Base-by-base conservation (phyloP, 2,113 vertebrate genomes). In the Oxyura jamaicensis region DNA sequence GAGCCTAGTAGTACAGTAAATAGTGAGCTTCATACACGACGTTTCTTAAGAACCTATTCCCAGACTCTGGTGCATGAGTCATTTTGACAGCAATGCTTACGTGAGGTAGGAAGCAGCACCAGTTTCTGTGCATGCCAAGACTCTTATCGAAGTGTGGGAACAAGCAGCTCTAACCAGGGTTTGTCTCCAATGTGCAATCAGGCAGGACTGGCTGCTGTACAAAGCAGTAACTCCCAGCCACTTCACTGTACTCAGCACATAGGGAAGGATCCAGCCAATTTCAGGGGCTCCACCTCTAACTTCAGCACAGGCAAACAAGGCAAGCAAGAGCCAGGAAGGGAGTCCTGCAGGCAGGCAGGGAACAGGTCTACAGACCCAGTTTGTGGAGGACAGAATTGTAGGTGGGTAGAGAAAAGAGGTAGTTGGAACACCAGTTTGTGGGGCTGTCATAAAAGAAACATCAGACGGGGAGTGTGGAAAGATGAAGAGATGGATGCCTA, bases 71-170 rank as follows among this genome's bases (percentile, higher is more conserved):
- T n/a, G 65, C 90, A 67, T 18, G 62, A 81, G 33, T 53, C 2
- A 72, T 56, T 82, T n/a, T 58, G 75, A 42, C 56, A 85, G 22
- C 52, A 63, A 7, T 5, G 35, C 35, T 39, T 39, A 31, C 13
- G 17, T 29, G 29, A 62, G 44, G 63, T 1, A 78, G 74, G 33
- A 81, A 55, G 46, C 60, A 78, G 15, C 33, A 21, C 35, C 1
- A 1, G 4, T 39, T 72, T 56, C 28, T 0, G 0, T 19, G 29
- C 21, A 5, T 4, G 46, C 36, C 28, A 41, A 28, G 56, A 9
- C 36, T 86, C 39, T 31, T 15, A 18, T 28, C 29, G 10, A 79
- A 48, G 74, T 1, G 1, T 13, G 16, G 36, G 23, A 92, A 69
- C 6, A 26, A 69, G 59, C 17, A 80, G 26, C 63, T 56, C 62